Conservation (phyloP, 1,140 invertebrate genomes). For the Heliconius hermathena region DNA sequence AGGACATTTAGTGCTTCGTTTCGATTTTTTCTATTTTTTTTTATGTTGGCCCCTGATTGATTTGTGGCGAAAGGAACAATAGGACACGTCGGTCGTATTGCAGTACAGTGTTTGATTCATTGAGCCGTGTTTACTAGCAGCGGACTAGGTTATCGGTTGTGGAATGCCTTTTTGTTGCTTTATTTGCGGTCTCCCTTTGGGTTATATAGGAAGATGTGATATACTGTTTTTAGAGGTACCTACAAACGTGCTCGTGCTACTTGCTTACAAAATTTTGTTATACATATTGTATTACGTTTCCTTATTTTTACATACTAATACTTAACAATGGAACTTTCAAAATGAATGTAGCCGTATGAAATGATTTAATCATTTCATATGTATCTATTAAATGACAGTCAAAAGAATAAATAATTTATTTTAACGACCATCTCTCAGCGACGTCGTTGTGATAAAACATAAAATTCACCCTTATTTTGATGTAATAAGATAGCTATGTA, state of each 20-base stretch:
- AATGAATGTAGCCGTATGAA: not conserved
- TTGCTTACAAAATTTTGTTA: not conserved
- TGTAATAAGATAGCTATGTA: conserved; percentile 14
- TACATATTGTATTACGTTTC: not conserved
- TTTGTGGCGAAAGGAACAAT: conserved; percentile 66
- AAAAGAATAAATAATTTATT: not conserved
- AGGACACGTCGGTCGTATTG: conserved; percentile 41
- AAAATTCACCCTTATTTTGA: conserved; percentile 6
- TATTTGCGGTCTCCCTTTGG: not conserved
- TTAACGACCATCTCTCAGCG: not conserved
- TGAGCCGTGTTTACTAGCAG: conserved; percentile 48
- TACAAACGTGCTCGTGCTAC: not conserved
- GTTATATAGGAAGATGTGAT: not conserved
- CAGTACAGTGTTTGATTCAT: conserved; percentile 53
- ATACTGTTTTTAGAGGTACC: not conserved
- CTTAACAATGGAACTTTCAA: not conserved
- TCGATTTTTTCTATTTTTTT: conserved; percentile 55
- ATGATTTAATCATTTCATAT: not conserved
- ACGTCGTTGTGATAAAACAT: conserved; percentile 2
- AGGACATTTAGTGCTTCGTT: conserved; percentile 63
- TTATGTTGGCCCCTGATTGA: conserved; percentile 62
- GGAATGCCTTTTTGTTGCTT: conserved; percentile 10
- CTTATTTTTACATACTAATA: too few species aligned
- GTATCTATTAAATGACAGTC: not conserved
- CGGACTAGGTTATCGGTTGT: conserved; percentile 13